A percentile compares a stretch with the other conserved stretches of the same genome.
These are phyloP conservation scores for Drosophila gaucha DNA, from an alignment of 2,888 invertebrate genomes.

Conservation along the genomic window DNA sequence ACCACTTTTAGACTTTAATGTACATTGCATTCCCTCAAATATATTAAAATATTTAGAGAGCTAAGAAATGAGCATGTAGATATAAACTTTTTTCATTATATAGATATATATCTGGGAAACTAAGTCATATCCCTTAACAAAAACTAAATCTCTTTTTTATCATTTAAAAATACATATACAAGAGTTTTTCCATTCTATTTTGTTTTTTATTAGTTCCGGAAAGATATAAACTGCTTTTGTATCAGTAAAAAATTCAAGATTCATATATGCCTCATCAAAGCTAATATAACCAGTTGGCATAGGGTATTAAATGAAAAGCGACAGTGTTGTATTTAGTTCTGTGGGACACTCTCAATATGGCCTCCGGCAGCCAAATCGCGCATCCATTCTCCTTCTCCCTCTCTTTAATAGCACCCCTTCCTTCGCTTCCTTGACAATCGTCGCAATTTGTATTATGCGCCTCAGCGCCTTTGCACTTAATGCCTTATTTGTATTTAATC, in stretches of 20 bases:
- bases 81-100: too few species aligned
- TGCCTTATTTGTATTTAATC: conserved; percentile 81
- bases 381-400: conserved; percentile 15
- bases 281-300: conserved; percentile 1
- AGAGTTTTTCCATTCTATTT: too few species aligned
- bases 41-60: neutral
- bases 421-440: conserved; percentile 57
- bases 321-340: conserved; percentile 43
- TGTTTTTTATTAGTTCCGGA: too few species aligned
- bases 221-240: too few species aligned
- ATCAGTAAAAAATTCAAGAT: too few species aligned
- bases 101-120: too few species aligned
- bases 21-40: conserved; percentile 8
- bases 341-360: conserved; percentile 37
- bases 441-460: conserved; percentile 80
- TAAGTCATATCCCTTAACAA: too few species aligned
- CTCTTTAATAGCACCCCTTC: neutral
- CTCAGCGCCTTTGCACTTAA: conserved; percentile 77
- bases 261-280: too few species aligned
- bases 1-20: neutral
- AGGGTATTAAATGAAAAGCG: conserved; percentile 6
- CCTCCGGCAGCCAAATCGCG: conserved; percentile 45
- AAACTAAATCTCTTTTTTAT: too few species aligned
- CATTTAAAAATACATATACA: too few species aligned
- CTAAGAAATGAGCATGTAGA: neutral